Evolutionary conservation across 2,113 vertebrate species (phyloP), one percentile per base, ranked within the genome.

Genomic region (Triplophysa tibetana): DNA sequence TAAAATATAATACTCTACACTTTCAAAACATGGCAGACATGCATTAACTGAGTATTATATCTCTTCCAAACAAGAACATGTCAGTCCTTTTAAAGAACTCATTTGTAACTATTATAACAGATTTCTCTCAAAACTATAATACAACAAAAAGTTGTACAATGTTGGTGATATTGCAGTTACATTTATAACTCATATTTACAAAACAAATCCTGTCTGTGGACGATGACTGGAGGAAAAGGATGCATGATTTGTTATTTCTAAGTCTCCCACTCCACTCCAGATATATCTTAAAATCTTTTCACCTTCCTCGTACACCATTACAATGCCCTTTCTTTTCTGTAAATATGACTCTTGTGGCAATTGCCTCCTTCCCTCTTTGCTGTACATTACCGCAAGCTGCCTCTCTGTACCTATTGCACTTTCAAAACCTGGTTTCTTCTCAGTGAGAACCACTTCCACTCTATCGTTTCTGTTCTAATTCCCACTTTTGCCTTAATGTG

Each of bases 101-200:
- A 50, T 10, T 48, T 24, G 2, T 52, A 26, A 52, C 17, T 16
- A 33, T 43, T 43, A 61, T 61, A 14, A 13, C n/a, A 23, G 11
- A 33, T 38, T 65, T 54, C 38, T 54, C 21, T 8, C 12, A 33
- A 12, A 76, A 33, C 2, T 26, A 24, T 60, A 26, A 4, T 4
- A 54, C 64, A 77, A 77, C 43, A n/a, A 65, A 65, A 50, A 14
- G 41, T 29, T 33, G 24, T 43, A 63, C 48, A 76, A 19, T 24
- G 7, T 19, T 61, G n/a, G 6, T 26, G 10, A 29, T 60, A 63
- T 4, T 43, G 38, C 41, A 62, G 60, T 65, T 33, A 54, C 26
- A 54, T 63, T 48, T 63, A 2, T 75, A 48, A 48, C 61, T 11
- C 10, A 58, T 2, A 45, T 19, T 63, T 13, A n/a, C 58, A 26